Conservation (phyloP, 2,888 invertebrate species). For the Callyntrura sp. region DNA sequence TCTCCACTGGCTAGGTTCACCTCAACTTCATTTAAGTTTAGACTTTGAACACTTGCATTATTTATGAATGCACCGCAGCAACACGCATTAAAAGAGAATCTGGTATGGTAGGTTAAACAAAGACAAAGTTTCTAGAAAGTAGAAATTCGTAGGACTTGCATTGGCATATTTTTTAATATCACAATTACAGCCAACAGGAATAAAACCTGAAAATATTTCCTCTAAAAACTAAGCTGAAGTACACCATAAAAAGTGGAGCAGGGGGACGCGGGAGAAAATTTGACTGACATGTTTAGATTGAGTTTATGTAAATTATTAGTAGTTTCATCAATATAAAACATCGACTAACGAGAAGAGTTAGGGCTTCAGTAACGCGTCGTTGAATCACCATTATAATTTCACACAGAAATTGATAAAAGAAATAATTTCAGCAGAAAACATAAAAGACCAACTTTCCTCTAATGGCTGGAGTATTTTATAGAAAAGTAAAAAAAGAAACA, state of each 20-base stretch:
- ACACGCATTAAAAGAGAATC: constrained; percentile 5
- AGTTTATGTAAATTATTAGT: background rate
- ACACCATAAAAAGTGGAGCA: constrained; percentile 59
- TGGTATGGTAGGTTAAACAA: constrained; percentile 80
- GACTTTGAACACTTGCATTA: constrained; percentile 39
- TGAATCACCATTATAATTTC: constrained; percentile 2
- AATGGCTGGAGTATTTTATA: constrained; percentile 20
- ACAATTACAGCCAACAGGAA: constrained; percentile 21
- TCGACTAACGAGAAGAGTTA: constrained; percentile 55
- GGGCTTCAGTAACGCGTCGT: constrained; percentile 62
- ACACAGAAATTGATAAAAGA: background rate
- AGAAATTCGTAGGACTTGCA: background rate
- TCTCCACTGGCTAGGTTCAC: constrained; percentile 47
- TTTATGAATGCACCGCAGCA: constrained; percentile 42
- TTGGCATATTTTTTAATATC: background rate
- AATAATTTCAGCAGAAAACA: constrained; percentile 35
- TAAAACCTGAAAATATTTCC: background rate
- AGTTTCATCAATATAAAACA: constrained; percentile 6
- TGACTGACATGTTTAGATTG: constrained; percentile 27
- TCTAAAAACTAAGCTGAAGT: constrained; percentile 20
- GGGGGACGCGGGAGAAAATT: constrained; percentile 56
- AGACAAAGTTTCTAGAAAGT: constrained; percentile 64
- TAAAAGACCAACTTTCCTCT: constrained; percentile 52
- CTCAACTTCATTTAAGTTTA: constrained; percentile 30
- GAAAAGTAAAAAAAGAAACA: constrained; percentile 57